These are phyloP conservation scores for Notothenia coriiceps DNA, from an alignment of 2,113 vertebrate genomes.

Conservation along the genomic window DNA sequence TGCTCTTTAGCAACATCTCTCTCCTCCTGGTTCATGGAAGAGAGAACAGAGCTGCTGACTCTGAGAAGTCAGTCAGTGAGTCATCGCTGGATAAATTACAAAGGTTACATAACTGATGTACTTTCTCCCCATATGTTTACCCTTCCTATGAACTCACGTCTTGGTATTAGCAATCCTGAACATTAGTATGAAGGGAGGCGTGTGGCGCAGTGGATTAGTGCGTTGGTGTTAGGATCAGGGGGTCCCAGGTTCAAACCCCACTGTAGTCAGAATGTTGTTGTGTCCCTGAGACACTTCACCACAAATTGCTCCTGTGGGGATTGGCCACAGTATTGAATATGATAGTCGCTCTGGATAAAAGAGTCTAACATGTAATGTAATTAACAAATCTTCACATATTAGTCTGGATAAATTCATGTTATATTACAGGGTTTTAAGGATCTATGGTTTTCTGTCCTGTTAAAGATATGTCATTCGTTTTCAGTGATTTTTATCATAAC, in stretches of 20 bases:
- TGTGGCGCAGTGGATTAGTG: too few species aligned
- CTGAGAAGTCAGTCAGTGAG: conserved; percentile 60
- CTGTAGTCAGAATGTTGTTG: too few species aligned
- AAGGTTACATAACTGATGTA: conserved; percentile 67
- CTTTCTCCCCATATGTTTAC: conserved; percentile 37
- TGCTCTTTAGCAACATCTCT: conserved; percentile 49
- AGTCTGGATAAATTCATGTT: neutral
- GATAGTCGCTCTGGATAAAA: too few species aligned
- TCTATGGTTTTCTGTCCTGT: neutral
- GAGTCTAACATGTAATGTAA: too few species aligned
- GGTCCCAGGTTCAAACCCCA: too few species aligned
- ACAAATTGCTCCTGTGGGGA: too few species aligned
- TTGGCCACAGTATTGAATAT: too few species aligned
- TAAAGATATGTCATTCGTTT: neutral
- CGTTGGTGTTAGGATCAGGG: too few species aligned
- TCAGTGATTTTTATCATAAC: neutral
- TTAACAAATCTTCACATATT: neutral
- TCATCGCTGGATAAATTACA: conserved; percentile 61
- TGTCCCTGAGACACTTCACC: too few species aligned
- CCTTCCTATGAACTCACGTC: conserved; percentile 24
- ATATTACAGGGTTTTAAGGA: neutral
- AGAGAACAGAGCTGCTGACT: conserved; percentile 33
- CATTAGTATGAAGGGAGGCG: neutral
- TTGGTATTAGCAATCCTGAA: neutral
- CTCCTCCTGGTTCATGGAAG: neutral